phyloP scores from a whole-genome alignment of 1,140 invertebrate species.

The Solenopsis invicta region DNA sequence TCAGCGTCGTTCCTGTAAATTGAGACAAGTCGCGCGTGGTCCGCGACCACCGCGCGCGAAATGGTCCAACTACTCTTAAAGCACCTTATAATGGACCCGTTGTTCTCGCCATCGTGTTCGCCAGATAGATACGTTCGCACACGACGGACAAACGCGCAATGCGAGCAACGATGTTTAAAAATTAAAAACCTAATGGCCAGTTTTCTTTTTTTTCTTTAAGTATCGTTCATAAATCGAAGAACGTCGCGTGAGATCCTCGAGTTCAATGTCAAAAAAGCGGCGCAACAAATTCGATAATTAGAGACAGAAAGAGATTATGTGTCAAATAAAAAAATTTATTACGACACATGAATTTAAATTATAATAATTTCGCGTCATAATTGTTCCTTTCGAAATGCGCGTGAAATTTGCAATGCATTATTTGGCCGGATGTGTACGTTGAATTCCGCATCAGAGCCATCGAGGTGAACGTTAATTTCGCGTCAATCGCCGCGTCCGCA shows the following conservation, averaged over 20 bases:
- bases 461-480: neutral
- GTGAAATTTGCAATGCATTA: neutral
- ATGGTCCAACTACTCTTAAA: constrained; percentile 24
- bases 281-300: neutral
- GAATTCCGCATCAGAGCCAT: neutral
- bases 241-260: neutral
- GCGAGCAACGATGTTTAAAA: no score
- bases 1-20: constrained; percentile 71
- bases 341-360: neutral
- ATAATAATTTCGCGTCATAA: neutral
- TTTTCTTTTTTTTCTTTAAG: neutral
- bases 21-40: constrained; percentile 69
- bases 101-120: neutral
- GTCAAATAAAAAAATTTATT: neutral
- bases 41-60: constrained; percentile 31
- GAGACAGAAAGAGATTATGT: neutral
- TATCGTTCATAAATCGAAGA: neutral
- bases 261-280: neutral
- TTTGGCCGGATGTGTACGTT: neutral
- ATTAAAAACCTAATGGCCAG: neutral
- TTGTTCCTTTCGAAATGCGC: neutral
- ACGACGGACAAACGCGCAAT: neutral
- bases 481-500: neutral
- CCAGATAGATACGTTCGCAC: constrained; percentile 14
- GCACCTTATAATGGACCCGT: constrained; percentile 11